A percentile compares a stretch with the other conserved stretches of the same genome.
Evolutionary conservation across 2,888 invertebrate genomes (phyloP).

Genomic region (Chaitophorus viminalis): DNA sequence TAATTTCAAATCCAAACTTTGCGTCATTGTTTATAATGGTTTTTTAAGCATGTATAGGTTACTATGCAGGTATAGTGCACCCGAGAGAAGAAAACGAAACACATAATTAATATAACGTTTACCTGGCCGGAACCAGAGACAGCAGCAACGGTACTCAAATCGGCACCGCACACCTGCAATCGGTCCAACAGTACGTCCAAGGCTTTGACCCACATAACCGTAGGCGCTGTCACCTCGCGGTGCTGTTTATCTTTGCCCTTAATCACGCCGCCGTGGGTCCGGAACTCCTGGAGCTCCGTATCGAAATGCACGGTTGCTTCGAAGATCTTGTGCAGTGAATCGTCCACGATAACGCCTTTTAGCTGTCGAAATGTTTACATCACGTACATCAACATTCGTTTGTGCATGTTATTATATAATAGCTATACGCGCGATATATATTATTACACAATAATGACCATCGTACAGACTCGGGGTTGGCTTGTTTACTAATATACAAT

Average conservation of each 20-base stretch:
- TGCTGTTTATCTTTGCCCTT: constrained; percentile 70
- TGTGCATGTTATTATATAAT: no score
- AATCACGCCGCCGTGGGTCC: constrained; percentile 75
- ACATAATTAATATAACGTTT: constrained; percentile 65
- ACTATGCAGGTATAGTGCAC: no score
- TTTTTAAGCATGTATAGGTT: background rate
- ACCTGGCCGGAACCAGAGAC: constrained; percentile 94
- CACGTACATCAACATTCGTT: no score
- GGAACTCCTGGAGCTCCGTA: constrained; percentile 88
- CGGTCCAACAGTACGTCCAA: constrained; percentile 89
- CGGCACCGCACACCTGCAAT: constrained; percentile 82
- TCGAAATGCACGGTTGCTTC: constrained; percentile 90
- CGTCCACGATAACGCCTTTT: constrained; percentile 86
- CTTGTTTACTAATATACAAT: no score
- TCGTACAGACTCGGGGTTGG: no score
- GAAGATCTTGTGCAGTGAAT: constrained; percentile 77
- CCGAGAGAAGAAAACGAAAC: no score
- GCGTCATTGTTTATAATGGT: background rate
- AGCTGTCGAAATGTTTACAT: constrained; percentile 72
- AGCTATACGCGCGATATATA: no score
- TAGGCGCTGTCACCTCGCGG: constrained; percentile 79
- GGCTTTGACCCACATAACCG: constrained; percentile 95
- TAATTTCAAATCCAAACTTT: background rate
- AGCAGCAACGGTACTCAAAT: constrained; percentile 83
- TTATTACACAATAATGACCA: no score